Evolutionary conservation across 2,888 invertebrate genomes (phyloP).

Genomic region (Pardosa pseudoannulata): DNA sequence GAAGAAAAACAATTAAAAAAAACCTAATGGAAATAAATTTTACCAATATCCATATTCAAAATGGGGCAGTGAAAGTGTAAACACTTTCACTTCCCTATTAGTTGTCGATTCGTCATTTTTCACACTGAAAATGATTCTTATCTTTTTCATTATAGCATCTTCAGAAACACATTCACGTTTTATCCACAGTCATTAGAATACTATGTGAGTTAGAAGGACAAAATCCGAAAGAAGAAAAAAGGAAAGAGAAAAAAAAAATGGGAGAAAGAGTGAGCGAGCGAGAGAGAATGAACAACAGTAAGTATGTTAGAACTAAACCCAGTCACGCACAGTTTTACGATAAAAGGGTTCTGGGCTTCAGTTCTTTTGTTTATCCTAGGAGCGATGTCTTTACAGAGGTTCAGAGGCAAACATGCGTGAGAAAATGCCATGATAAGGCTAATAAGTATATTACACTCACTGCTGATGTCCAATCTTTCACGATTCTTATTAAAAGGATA

Average conservation of each 20-base stretch:
- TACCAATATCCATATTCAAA: no score
- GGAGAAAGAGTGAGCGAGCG: no score
- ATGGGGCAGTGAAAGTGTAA: not conserved
- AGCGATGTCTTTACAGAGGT: slow-evolving; percentile 20
- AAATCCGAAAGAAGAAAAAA: not conserved
- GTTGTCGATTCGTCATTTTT: slow-evolving; percentile 1
- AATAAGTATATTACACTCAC: slow-evolving; percentile 22
- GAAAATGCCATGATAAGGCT: slow-evolving; percentile 38
- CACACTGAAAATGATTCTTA: not conserved
- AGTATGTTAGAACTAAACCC: slow-evolving; percentile 16
- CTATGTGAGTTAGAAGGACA: slow-evolving; percentile 52
- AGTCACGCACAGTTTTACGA: slow-evolving; percentile 49
- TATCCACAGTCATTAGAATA: slow-evolving; percentile 53
- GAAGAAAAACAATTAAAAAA: no score
- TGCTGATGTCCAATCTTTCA: slow-evolving; percentile 7
- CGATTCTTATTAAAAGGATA: slow-evolving; percentile 15
- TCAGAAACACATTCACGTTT: slow-evolving; percentile 48
- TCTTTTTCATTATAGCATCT: not conserved
- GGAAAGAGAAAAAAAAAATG: slow-evolving; percentile 5
- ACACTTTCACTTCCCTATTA: not conserved
- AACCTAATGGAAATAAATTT: no score
- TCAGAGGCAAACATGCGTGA: slow-evolving; percentile 53
- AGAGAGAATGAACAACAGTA: slow-evolving; percentile 32
- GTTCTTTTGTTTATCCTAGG: slow-evolving; percentile 46
- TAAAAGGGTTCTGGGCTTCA: slow-evolving; percentile 30